Evolutionary conservation across 2,797 vertebrate species (phyloP).

Genomic region (Octomys mimax): DNA sequence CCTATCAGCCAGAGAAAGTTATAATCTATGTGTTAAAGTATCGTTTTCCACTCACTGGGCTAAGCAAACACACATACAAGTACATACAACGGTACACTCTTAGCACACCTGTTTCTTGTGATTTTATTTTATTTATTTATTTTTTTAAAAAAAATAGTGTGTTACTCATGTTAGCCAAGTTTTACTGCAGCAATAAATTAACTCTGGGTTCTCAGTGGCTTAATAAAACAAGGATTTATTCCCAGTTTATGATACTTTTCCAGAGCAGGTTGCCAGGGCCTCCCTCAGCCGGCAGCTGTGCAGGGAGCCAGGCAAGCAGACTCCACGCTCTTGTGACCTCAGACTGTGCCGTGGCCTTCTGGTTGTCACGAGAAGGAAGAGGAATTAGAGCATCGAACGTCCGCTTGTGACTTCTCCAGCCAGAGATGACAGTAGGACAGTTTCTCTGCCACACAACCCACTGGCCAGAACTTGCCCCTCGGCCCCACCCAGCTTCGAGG

Average conservation of each 20-base stretch:
- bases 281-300: not conserved
- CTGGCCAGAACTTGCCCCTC: not conserved
- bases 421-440: not conserved
- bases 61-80: not conserved
- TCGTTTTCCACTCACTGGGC: slow-evolving; percentile 19
- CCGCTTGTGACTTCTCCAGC: not conserved
- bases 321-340: not conserved
- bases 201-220: slow-evolving; percentile 50
- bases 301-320: not conserved
- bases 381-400: not conserved
- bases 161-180: slow-evolving; percentile 42
- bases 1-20: slow-evolving; percentile 15
- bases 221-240: slow-evolving; percentile 61
- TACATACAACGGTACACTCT: not conserved
- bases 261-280: not conserved
- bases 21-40: not conserved
- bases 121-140: not conserved
- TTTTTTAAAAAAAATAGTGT: not conserved
- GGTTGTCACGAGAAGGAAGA: not conserved
- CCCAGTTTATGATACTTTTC: not conserved
- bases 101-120: not conserved
- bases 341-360: not conserved
- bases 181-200: slow-evolving; percentile 57
- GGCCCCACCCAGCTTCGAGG: not conserved
- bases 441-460: not conserved